These are phyloP conservation scores for Carassius gibelio DNA, from an alignment of 2,113 vertebrate species.

Conservation along the genomic window DNA sequence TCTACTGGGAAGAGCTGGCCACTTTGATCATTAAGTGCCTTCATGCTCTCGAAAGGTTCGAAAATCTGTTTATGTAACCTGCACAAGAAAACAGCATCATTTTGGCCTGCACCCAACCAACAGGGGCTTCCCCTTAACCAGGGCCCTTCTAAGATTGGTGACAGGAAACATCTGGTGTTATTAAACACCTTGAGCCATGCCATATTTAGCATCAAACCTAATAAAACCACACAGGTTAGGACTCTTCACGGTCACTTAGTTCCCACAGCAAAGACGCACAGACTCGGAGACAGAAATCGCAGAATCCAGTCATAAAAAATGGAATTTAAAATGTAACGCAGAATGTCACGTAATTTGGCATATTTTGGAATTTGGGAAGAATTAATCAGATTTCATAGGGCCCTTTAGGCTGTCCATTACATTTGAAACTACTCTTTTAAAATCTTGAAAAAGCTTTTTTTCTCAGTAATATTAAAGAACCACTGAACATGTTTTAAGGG, in stretches of 20 bases:
- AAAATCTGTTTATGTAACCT: not conserved
- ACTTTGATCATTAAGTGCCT: not conserved
- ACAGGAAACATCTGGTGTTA: conserved; percentile 40
- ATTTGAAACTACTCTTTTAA: not conserved
- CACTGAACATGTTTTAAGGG: not conserved
- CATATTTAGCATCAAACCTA: conserved; percentile 18
- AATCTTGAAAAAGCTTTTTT: not conserved
- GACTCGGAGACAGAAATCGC: no score
- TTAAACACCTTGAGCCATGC: conserved; percentile 18
- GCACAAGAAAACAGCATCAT: not conserved
- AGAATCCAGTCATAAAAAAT: not conserved
- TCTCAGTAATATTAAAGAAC: not conserved
- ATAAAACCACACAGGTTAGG: not conserved
- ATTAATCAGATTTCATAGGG: not conserved
- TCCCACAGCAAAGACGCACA: not conserved
- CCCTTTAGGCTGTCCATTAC: not conserved
- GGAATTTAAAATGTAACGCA: not conserved
- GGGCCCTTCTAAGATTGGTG: not conserved
- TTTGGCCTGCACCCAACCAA: conserved; percentile 21
- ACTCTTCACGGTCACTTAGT: not conserved
- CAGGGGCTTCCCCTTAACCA: conserved; percentile 25
- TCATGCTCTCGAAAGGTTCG: not conserved
- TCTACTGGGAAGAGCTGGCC: not conserved
- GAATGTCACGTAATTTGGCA: not conserved
- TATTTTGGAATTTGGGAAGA: not conserved